A percentile compares a stretch with the other conserved stretches of the same genome.
These are phyloP conservation scores for Tachina grossa DNA, from an alignment of 2,888 invertebrate genomes.

Conservation along the genomic window DNA sequence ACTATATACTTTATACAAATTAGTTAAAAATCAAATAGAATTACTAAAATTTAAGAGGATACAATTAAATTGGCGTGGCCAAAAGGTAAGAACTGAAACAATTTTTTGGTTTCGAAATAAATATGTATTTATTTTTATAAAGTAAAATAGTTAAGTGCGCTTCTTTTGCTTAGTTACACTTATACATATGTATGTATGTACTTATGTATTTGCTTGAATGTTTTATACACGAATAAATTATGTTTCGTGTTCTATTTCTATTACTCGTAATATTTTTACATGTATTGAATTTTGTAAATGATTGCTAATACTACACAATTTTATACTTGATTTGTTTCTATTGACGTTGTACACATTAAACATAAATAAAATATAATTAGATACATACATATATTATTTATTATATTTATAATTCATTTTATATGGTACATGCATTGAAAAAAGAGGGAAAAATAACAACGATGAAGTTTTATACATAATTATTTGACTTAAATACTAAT, in stretches of 20 bases:
- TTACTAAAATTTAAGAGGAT: slow-evolving; percentile 27
- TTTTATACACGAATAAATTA: slow-evolving; percentile 18
- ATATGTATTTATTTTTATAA: slow-evolving; percentile 38
- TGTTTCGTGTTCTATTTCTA: slow-evolving; percentile 36
- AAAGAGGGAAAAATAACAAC: slow-evolving; percentile 27
- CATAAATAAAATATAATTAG: slow-evolving; percentile 42
- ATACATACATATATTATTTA: slow-evolving; percentile 1
- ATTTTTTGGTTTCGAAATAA: slow-evolving; percentile 70
- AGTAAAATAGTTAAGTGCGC: slow-evolving; percentile 63
- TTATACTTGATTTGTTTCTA: slow-evolving; percentile 44
- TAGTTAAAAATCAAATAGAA: slow-evolving; percentile 55
- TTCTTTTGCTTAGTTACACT: slow-evolving; percentile 59
- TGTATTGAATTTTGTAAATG: slow-evolving; percentile 59
- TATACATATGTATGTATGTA: background rate
- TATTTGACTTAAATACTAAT: slow-evolving; percentile 70
- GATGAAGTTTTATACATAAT: slow-evolving; percentile 31
- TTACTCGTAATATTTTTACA: slow-evolving; percentile 22
- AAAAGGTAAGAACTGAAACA: slow-evolving; percentile 48
- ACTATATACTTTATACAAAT: slow-evolving; percentile 59
- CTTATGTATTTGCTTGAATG: slow-evolving; percentile 25
- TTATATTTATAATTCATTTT: slow-evolving; percentile 21
- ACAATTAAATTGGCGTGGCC: slow-evolving; percentile 65
- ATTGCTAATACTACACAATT: slow-evolving; percentile 68
- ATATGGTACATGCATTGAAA: slow-evolving; percentile 42
- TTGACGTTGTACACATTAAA: slow-evolving; percentile 45